A percentile compares a stretch with the other conserved stretches of the same genome.
Evolutionary conservation across 2,797 vertebrate genomes (phyloP).

Genomic region (Eleutherodactylus coqui): DNA sequence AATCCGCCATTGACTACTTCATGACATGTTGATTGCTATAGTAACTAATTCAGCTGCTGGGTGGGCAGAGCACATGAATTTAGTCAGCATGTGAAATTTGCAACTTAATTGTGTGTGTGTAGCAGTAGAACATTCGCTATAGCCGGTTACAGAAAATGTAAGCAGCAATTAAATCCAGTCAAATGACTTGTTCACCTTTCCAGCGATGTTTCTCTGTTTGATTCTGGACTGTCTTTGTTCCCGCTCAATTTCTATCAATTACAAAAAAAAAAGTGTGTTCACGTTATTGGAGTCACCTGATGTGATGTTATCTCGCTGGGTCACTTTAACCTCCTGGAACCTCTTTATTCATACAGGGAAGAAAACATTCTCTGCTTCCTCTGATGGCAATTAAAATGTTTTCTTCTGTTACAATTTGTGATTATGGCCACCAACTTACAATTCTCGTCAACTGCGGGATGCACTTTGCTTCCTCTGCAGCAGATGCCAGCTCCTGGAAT

Average conservation of each 20-base stretch:
- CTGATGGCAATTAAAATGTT: not conserved
- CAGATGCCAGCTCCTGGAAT: too few relatives aligned
- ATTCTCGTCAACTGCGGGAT: too few relatives aligned
- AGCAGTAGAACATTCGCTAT: not conserved
- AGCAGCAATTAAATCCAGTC: not conserved
- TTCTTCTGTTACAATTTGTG: too few relatives aligned
- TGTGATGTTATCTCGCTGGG: not conserved
- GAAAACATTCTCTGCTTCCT: not conserved
- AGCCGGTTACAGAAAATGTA: not conserved
- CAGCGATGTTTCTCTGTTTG: not conserved
- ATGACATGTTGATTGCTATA: not conserved
- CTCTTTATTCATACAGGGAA: not conserved
- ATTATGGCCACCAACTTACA: too few relatives aligned
- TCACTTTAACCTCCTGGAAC: not conserved
- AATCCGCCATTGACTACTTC: not conserved
- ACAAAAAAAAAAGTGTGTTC: not conserved
- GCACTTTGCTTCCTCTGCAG: too few relatives aligned
- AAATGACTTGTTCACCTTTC: not conserved
- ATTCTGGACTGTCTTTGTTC: not conserved
- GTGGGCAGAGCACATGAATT: not conserved
- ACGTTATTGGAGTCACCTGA: not conserved
- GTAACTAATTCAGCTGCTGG: not conserved
- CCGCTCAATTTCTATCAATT: conserved; percentile 9
- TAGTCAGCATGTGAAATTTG: not conserved
- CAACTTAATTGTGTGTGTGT: not conserved